Percentiles rank a stretch among this genome's conserved stretches.
These are phyloP conservation scores for Apantesis nais DNA, from an alignment of 2,888 invertebrate genomes.

Conservation along the genomic window DNA sequence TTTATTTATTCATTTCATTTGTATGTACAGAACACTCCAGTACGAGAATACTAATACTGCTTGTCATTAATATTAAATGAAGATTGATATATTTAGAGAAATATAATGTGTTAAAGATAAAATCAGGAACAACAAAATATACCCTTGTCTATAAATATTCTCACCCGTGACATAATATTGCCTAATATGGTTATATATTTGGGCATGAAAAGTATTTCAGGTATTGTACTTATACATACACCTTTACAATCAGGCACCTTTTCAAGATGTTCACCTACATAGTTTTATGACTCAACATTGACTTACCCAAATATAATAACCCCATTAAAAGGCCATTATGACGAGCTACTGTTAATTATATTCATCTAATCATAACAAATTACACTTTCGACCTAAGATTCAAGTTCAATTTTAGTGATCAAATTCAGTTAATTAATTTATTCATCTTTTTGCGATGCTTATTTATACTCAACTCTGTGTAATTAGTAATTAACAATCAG, in stretches of 20 bases:
- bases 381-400: neutral
- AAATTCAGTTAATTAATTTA: neutral
- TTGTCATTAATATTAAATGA: conserved; percentile 15
- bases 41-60: conserved; percentile 7
- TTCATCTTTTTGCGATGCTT: neutral
- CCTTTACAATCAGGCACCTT: neutral
- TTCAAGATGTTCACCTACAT: too few species aligned
- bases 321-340: neutral
- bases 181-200: neutral
- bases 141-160: neutral
- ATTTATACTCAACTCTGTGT: neutral
- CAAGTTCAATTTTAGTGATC: neutral
- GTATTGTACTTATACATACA: too few species aligned
- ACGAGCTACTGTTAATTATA: neutral
- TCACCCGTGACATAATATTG: neutral
- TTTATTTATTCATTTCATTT: conserved; percentile 39
- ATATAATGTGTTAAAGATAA: neutral
- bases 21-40: conserved; percentile 9
- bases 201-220: neutral
- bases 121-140: neutral
- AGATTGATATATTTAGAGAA: neutral
- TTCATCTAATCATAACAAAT: neutral
- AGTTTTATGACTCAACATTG: neutral
- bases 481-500: neutral
- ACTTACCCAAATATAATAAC: neutral